Evolutionary conservation across 2,888 invertebrate genomes (phyloP), one percentile per base, ranked within the genome.

Genomic region (Antitype chi): DNA sequence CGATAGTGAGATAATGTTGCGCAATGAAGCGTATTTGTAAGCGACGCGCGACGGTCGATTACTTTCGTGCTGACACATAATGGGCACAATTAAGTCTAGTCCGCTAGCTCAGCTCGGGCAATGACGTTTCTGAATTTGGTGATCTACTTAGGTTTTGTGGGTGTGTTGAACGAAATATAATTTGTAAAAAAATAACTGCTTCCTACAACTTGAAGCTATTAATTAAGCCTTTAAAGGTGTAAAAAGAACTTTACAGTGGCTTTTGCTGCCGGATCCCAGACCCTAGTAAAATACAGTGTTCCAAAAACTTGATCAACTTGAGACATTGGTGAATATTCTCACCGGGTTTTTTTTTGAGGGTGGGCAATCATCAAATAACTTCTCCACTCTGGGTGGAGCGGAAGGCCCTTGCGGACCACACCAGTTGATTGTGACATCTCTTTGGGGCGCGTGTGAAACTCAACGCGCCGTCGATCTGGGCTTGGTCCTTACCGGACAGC

Each of bases 1-100:
- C 80, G 82, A 78, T 86, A 77, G 76, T 70, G 70, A 74, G 78
- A 74, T 78, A 69, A 38, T 62, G 64, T 87, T 86, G 74, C 68
- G 84, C 76, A 86, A 86, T 66, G 57, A 17, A 15, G 60, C 38
- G 13, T 64, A 70, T 74, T 74, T 77, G 78, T 87, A 67, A 79
- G 38, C 70, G 72, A 17, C 28, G 82, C 23, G 59, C 32, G 4
- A 32, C 32, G 32, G 38, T 38, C 59, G 82, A 76, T 68, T 64
- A 62, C 74, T 47, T 53, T 43, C 57, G 62, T 38, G 47, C 53
- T 60, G 23, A 28, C 13, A 57, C 47, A 20, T 49, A 11, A 32
- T 57, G 57, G 32, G 59, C 15, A 11, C 60, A 15, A 20, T 32
- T n/a, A 20, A 25, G 52, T 55, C 15, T 59, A 23, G 69, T 17